phyloP scores from a whole-genome alignment of 2,113 vertebrate species.

The Equus przewalskii region DNA sequence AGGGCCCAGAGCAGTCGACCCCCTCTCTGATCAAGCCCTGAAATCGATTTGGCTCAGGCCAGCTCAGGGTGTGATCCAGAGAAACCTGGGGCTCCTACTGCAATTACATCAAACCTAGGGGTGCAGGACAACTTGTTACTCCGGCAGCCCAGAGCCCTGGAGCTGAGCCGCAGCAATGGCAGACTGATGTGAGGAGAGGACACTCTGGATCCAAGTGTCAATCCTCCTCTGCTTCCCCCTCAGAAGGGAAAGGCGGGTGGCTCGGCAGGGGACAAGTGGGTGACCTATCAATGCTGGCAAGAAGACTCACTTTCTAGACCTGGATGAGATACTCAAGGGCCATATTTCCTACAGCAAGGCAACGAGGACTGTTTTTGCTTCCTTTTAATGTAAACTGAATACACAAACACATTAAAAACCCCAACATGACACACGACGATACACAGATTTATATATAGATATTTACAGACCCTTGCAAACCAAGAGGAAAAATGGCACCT shows the following conservation, averaged over 20 bases:
- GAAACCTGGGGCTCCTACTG: neutral
- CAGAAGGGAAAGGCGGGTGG: neutral
- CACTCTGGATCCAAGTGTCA: neutral
- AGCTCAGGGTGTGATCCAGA: neutral
- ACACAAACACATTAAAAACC: constrained; percentile 79
- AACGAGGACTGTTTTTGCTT: constrained; percentile 62
- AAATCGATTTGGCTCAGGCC: neutral
- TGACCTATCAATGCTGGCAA: neutral
- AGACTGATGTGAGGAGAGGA: neutral
- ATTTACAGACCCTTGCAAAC: constrained; percentile 74
- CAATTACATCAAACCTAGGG: neutral
- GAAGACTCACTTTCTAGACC: neutral
- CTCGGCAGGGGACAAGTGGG: neutral
- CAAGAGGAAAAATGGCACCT: constrained; percentile 17
- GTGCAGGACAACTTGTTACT: neutral
- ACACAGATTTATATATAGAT: constrained; percentile 58
- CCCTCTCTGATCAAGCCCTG: neutral
- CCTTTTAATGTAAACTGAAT: constrained; percentile 85
- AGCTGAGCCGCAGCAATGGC: neutral
- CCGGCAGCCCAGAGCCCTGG: neutral
- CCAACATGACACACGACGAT: constrained; percentile 48
- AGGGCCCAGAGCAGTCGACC: neutral
- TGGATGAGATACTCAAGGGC: neutral
- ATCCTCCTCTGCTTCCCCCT: too few species aligned
- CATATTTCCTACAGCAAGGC: constrained; percentile 10